Evolutionary conservation across 2,888 invertebrate species (phyloP), one percentile per base, ranked within the genome.

Genomic region (Mallateleia sp.): DNA sequence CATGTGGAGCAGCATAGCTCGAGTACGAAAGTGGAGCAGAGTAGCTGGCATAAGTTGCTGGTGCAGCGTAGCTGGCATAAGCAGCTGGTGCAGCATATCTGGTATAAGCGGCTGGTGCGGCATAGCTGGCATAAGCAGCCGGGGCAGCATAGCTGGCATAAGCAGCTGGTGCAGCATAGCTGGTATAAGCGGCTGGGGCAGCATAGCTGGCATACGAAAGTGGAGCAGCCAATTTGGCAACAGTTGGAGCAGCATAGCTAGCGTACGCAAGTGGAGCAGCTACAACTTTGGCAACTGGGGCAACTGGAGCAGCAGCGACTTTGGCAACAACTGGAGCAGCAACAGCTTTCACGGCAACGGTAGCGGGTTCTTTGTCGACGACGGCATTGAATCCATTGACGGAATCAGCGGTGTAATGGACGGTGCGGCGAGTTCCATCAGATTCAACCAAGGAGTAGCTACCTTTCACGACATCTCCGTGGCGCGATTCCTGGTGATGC

Each of bases 61-160:
- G 47, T 7, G 47, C 47, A 18, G 47, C 47, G 18, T 47, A 9
- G 47, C 20, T 91, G 97, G 97, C 93, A 97, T 97, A 97, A 22
- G 95, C 93, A 97, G n/a, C n/a, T n/a, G 6, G 96, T 96, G 22
- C 15, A 14, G 93, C 97, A 97, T 93, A 87, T 9, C 11, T 38
- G 14, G 38, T 11, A 14, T 38, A 38, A 11, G 38, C 11, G 2
- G 38, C 38, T 38, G 38, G 38, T 2, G 38, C 38, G n/a, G 18
- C 45, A 18, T 45, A 45, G 45, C 45, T 45, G 18, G 45, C 3
- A 7, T 45, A 18, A n/a, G n/a, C n/a, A n/a, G 7, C 45, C n/a
- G 45, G 45, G n/a, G 50, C 45, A 45, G 45, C 45, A n/a, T 45
- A n/a, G 3, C n/a, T 45, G n/a, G 45, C 18, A n/a, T 45, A 45